These are phyloP conservation scores for Sphinx pinastri DNA, from an alignment of 2,888 invertebrate species.

Conservation along the genomic window DNA sequence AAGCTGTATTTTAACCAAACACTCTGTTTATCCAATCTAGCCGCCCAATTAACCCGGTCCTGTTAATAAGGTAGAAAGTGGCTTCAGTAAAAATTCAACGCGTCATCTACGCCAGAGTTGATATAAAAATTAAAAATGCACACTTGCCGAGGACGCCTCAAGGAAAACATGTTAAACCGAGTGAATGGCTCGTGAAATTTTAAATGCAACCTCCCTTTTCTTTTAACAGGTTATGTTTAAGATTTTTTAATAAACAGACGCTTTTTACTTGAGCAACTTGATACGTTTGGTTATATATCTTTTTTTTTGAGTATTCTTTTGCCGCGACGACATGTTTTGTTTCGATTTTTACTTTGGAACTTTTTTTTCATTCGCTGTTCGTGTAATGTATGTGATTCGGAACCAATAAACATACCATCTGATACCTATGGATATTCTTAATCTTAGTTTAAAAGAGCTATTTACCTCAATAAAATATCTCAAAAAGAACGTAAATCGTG, in stretches of 20 bases:
- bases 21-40: constrained; percentile 45
- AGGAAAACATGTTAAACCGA: constrained; percentile 72
- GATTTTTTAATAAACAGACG: constrained; percentile 36
- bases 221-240: constrained; percentile 41
- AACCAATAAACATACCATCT: too few relatives aligned
- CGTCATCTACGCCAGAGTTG: constrained; percentile 69
- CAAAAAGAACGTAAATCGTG: too few relatives aligned
- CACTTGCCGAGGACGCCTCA: constrained; percentile 68
- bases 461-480: too few relatives aligned
- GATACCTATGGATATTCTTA: too few relatives aligned
- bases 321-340: background rate
- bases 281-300: constrained; percentile 13
- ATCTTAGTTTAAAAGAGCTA: too few relatives aligned
- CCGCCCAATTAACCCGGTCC: constrained; percentile 62
- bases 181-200: constrained; percentile 60
- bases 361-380: too few relatives aligned
- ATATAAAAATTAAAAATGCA: constrained; percentile 81
- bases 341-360: background rate
- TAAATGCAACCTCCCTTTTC: constrained; percentile 49
- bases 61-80: constrained; percentile 74
- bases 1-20: constrained; percentile 1
- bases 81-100: constrained; percentile 78
- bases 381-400: too few relatives aligned
- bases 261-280: background rate
- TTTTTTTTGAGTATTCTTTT: constrained; percentile 28